A percentile compares a stretch with the other conserved stretches of the same genome.
Evolutionary conservation across 1,140 invertebrate genomes (phyloP).

Genomic region (Cotesia vestalis): DNA sequence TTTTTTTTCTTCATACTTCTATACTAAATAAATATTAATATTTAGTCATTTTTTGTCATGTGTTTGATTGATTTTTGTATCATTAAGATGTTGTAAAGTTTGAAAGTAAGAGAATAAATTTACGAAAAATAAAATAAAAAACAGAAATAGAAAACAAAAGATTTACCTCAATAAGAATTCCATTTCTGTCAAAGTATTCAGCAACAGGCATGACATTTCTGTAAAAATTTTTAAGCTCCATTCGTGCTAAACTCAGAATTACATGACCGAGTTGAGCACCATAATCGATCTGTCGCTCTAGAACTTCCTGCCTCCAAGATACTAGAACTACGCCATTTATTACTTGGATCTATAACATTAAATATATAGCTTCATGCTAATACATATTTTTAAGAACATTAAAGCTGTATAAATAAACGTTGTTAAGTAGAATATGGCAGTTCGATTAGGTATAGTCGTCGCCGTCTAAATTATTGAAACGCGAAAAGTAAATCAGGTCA

Average conservation of each 20-base stretch:
- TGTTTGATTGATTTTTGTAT: too few relatives aligned
- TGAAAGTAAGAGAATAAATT: neutral
- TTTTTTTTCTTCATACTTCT: too few relatives aligned
- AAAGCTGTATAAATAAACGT: neutral
- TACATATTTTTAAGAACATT: neutral
- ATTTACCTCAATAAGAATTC: slow-evolving; percentile 81
- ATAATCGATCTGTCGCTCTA: slow-evolving; percentile 89
- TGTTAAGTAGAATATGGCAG: too few relatives aligned
- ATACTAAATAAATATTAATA: too few relatives aligned
- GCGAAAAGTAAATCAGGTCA: too few relatives aligned
- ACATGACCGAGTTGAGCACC: slow-evolving; percentile 88
- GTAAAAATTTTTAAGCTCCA: slow-evolving; percentile 90
- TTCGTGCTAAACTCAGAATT: slow-evolving; percentile 82
- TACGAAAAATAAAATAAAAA: neutral
- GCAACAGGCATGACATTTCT: slow-evolving; percentile 88
- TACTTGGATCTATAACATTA: slow-evolving; percentile 77
- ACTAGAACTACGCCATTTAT: slow-evolving; percentile 86
- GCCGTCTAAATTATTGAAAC: too few relatives aligned
- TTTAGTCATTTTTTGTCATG: neutral
- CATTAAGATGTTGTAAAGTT: too few relatives aligned
- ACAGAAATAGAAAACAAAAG: neutral
- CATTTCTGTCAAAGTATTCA: slow-evolving; percentile 88
- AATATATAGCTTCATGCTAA: too few relatives aligned
- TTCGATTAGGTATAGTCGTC: too few relatives aligned
- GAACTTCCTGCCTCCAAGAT: slow-evolving; percentile 83